Conservation (phyloP, 2,888 invertebrate genomes). For the Steinernema scapterisci region DNA sequence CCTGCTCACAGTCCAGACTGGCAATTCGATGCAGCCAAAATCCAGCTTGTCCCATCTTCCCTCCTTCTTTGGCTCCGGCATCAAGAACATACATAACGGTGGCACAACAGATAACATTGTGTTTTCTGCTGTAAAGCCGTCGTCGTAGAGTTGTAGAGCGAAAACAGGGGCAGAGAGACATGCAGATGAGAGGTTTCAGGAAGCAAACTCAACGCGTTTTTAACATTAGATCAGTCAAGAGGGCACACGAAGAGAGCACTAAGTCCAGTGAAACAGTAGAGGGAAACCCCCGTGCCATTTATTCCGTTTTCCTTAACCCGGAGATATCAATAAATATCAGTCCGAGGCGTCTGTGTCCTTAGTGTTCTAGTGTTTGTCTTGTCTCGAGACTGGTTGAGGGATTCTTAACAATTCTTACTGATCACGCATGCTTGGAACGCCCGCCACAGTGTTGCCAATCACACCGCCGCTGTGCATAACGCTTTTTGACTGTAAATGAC, state of each 20-base stretch:
- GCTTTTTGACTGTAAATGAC: slow-evolving; percentile 12
- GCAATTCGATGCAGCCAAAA: slow-evolving; percentile 5
- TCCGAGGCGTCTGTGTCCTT: neutral
- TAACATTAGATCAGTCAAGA: no score
- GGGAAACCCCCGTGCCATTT: neutral
- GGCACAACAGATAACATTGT: slow-evolving; percentile 24
- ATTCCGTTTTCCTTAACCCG: neutral
- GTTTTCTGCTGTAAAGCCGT: slow-evolving; percentile 30
- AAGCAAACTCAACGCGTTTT: no score
- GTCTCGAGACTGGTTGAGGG: neutral
- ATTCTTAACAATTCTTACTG: slow-evolving; percentile 11
- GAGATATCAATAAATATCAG: neutral
- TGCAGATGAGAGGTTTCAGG: no score
- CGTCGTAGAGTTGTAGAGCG: neutral
- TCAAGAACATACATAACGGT: slow-evolving; percentile 26
- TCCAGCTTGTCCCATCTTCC: slow-evolving; percentile 4
- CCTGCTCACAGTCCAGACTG: slow-evolving; percentile 11
- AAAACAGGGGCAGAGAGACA: neutral
- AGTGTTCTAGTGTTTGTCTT: neutral
- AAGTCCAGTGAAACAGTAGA: neutral
- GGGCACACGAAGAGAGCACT: neutral
- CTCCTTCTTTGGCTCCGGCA: slow-evolving; percentile 19
- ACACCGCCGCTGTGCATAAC: neutral
- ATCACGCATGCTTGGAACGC: slow-evolving; percentile 1
- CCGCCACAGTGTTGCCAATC: neutral